These are phyloP conservation scores for cattle (Bos taurus) DNA, from an alignment of 2,113 vertebrate species.

Conservation along the genomic window DNA sequence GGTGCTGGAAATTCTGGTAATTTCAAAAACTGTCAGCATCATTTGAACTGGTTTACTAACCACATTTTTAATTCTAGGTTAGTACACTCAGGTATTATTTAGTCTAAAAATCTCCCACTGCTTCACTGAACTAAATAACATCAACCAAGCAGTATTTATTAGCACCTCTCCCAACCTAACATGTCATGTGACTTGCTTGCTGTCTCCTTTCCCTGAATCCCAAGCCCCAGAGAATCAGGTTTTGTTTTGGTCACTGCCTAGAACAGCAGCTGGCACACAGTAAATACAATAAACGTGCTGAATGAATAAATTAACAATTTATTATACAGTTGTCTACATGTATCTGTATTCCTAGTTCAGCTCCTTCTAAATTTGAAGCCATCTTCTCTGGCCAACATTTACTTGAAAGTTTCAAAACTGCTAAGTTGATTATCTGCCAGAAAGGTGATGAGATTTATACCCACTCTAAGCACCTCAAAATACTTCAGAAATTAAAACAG, in stretches of 20 bases:
- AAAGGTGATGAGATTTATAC: neutral
- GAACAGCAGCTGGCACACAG: neutral
- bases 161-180: neutral
- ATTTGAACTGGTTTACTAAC: neutral
- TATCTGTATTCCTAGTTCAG: neutral
- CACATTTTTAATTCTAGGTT: neutral
- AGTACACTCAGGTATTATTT: neutral
- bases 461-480: neutral
- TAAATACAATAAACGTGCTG: neutral
- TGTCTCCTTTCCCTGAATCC: neutral
- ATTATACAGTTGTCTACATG: neutral
- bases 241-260: neutral
- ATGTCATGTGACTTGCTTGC: neutral
- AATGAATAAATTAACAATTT: neutral
- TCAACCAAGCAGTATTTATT: neutral
- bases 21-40: neutral
- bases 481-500: neutral
- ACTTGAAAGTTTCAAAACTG: neutral
- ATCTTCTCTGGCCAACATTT: neutral
- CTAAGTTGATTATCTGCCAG: neutral
- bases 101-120: neutral
- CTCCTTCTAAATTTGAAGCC: neutral
- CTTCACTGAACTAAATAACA: neutral
- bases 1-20: neutral
- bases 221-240: neutral